Evolutionary conservation across 2,113 vertebrate species (phyloP), one percentile per base, ranked within the genome.

Genomic region (Tachysurus vachellii): DNA sequence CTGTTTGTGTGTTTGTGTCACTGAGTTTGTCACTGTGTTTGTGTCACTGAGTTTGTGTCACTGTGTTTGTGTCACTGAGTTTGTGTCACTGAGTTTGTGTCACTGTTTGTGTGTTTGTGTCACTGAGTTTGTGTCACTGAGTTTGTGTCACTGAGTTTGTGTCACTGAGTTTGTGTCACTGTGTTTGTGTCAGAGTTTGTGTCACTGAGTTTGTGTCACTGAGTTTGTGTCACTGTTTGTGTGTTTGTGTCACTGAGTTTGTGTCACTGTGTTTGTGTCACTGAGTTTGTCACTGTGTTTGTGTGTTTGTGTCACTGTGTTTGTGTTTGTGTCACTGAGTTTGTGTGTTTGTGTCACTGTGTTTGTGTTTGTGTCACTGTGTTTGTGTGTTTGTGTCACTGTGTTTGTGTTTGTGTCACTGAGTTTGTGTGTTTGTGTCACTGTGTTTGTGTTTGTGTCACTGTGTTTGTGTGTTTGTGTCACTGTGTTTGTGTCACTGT

Each of bases 401-500:
- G 59, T 86, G 88, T 86, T 59, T 81, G 83, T 76, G 57, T 77
- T n/a, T n/a, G n/a, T n/a, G n/a, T n/a, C n/a, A n/a, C 53, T 13
- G 7, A 7, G n/a, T n/a, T n/a, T n/a, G n/a, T n/a, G n/a, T n/a
- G 71, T 36, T 36, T 36, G 36, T 36, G 36, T 36, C 2, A 2
- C 9, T 4, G 59, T 86, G 88, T 86, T 59, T 81, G 83, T 76
- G 57, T 77, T n/a, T n/a, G n/a, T n/a, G n/a, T n/a, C n/a, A n/a
- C n/a, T n/a, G n/a, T n/a, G n/a, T n/a, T n/a, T n/a, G n/a, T n/a
- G n/a, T n/a, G n/a, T n/a, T n/a, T n/a, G n/a, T n/a, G n/a, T n/a
- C n/a, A n/a, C 53, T 13, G 7, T 7, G 71, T 36, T 36, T 36
- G 36, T 36, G 36, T 36, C 2, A 2, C 9, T 4, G 59, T 86